Base-by-base conservation (phyloP, 2,797 vertebrate genomes). In the Diceros bicornis region DNA sequence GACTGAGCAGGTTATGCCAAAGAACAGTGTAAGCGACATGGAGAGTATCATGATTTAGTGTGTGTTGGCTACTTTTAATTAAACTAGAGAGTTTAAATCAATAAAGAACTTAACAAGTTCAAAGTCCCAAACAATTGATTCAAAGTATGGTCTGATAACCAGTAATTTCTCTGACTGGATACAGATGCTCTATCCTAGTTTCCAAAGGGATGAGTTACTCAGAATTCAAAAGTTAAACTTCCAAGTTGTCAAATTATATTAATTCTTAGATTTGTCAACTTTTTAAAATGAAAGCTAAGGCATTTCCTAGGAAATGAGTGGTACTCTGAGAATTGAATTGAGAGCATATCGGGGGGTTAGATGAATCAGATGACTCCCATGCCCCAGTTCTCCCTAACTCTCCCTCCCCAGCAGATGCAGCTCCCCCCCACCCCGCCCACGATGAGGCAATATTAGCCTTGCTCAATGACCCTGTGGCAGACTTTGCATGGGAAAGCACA, bases 351-450 rank as follows among this genome's bases (percentile, higher is more conserved):
- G 14, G 20, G 29, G n/a, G 34, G 29, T 57, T 62, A 23, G 17
- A 52, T 87, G 27, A 84, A 25, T 21, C 18, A 16, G 12, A 10
- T 50, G 7, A 44, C 1, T 25, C 18, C 27, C 23, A 41, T 11
- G 62, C 1, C 7, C 12, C 32, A 78, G 1, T 2, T 52, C 16
- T 23, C 10, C 18, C 7, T 66, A 34, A 20, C 27, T 41, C 6
- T 59, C 13, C 16, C 16, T 68, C 10, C 1, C 6, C 14, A 29
- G 9, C 7, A 66, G 25, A n/a, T 66, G 16, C 20, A 86, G 25
- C 32, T 74, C 14, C 32, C 25, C 11, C 5, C 2, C 17, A 6
- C 57, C 55, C 6, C 3, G 2, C 55, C 6, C 3, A 3, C 1
- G 4, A 41, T 11, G 4, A 25, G n/a, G 29, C 8, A 69, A 25